Percentiles rank a stretch among this genome's conserved stretches.
Evolutionary conservation across 2,888 invertebrate species (phyloP).

Genomic region (Drosophila paramelanica): DNA sequence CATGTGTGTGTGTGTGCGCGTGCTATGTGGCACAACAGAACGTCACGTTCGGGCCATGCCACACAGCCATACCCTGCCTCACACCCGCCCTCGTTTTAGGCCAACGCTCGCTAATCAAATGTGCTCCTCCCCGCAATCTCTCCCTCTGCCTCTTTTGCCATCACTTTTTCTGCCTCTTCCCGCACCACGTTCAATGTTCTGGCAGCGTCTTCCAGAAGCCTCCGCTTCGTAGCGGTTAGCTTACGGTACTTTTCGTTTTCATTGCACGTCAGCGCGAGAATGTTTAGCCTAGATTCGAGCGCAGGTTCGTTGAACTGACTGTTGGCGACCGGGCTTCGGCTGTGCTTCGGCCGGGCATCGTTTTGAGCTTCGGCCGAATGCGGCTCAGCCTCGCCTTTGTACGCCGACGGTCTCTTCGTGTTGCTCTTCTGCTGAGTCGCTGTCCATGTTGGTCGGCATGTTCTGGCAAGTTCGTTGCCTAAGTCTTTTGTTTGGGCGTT

Average conservation of each 20-base stretch:
- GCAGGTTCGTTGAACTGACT: constrained; percentile 85
- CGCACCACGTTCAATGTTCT: constrained; percentile 50
- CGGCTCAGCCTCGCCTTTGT: constrained; percentile 3
- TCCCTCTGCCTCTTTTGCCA: not conserved
- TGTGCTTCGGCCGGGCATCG: constrained; percentile 9
- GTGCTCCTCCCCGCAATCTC: constrained; percentile 20
- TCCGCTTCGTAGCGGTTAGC: constrained; percentile 83
- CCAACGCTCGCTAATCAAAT: constrained; percentile 73
- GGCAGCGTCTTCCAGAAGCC: constrained; percentile 59
- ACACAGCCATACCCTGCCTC: constrained; percentile 32
- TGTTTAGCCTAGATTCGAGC: constrained; percentile 85
- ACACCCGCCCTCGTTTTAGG: constrained; percentile 46
- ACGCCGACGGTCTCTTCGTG: constrained; percentile 9
- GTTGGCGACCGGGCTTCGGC: constrained; percentile 22
- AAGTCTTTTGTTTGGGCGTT: constrained; percentile 71
- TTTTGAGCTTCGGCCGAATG: constrained; percentile 15
- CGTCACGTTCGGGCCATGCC: constrained; percentile 70
- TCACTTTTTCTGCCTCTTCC: not conserved
- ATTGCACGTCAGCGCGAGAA: constrained; percentile 85
- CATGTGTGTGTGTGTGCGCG: constrained; percentile 3
- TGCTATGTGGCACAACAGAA: constrained; percentile 62
- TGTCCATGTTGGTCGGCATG: constrained; percentile 34
- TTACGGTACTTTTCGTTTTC: constrained; percentile 86
- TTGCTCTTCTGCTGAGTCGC: constrained; percentile 24
- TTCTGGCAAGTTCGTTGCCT: constrained; percentile 72